Conservation (phyloP, 2,797 vertebrate genomes). For the Sciurus carolinensis region DNA sequence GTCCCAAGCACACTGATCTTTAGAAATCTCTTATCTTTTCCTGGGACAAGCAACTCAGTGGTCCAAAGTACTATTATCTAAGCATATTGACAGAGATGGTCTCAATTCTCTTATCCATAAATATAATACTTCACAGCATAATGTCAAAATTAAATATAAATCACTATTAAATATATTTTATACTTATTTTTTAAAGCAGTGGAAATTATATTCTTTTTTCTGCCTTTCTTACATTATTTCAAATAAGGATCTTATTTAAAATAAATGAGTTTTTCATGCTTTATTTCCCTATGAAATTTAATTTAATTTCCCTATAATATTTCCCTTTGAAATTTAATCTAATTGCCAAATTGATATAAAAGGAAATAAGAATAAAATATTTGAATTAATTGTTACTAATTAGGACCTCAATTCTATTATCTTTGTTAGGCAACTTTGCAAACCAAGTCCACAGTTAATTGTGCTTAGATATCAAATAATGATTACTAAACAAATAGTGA, state of each 20-base stretch:
- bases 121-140: background rate
- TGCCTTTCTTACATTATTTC: background rate
- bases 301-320: background rate
- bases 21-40: background rate
- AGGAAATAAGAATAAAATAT: background rate
- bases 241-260: constrained; percentile 19
- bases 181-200: constrained; percentile 14
- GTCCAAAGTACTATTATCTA: background rate
- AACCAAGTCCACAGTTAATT: background rate
- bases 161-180: background rate
- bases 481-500: constrained; percentile 84
- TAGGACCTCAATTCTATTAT: background rate
- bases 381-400: background rate
- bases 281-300: background rate
- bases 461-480: background rate
- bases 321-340: constrained; percentile 25
- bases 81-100: background rate
- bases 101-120: background rate
- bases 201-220: background rate
- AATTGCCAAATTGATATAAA: background rate
- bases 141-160: constrained; percentile 36
- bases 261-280: background rate
- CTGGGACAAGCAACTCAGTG: background rate
- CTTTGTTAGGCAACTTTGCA: background rate
- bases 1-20: background rate